A percentile compares a stretch with the other conserved stretches of the same genome.
Evolutionary conservation across 2,113 vertebrate species (phyloP).

Genomic region (Colinus virginianus): DNA sequence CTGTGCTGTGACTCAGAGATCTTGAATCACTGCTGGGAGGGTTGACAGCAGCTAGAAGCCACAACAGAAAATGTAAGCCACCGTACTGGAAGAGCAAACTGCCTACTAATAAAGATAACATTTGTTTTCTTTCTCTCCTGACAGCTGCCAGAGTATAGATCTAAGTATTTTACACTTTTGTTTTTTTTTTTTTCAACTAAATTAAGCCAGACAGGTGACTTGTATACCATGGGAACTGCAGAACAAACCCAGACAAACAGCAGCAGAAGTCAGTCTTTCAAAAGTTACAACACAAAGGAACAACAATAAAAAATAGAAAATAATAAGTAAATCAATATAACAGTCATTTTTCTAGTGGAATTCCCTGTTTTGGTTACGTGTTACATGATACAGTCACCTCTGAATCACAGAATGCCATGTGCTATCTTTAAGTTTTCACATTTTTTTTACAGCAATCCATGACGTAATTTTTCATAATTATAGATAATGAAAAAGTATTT

Average conservation of each 20-base stretch:
- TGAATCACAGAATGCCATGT: not conserved
- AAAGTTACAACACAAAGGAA: not conserved
- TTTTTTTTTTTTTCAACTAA: not conserved
- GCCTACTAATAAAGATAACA: constrained; percentile 21
- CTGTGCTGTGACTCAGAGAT: not conserved
- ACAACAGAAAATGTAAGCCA: not conserved
- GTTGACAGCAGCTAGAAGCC: constrained; percentile 4
- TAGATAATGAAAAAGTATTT: not conserved
- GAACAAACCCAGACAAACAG: constrained; percentile 3
- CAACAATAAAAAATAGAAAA: not conserved
- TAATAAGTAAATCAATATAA: not conserved
- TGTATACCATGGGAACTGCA: not conserved
- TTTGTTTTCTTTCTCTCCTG: constrained; percentile 22
- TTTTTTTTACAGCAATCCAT: not conserved
- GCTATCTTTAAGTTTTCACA: not conserved
- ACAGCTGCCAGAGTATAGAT: not conserved
- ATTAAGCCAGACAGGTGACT: not conserved
- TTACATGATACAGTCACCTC: not conserved
- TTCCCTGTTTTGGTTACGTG: not conserved
- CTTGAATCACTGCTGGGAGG: not conserved
- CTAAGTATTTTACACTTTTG: not conserved
- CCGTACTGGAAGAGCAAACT: not conserved
- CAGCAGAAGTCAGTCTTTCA: not conserved
- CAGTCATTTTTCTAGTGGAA: not conserved
- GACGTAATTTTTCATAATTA: not conserved